Evolutionary conservation across 2,113 vertebrate genomes (phyloP), one percentile per base, ranked within the genome.

Genomic region (Atractosteus spatula): DNA sequence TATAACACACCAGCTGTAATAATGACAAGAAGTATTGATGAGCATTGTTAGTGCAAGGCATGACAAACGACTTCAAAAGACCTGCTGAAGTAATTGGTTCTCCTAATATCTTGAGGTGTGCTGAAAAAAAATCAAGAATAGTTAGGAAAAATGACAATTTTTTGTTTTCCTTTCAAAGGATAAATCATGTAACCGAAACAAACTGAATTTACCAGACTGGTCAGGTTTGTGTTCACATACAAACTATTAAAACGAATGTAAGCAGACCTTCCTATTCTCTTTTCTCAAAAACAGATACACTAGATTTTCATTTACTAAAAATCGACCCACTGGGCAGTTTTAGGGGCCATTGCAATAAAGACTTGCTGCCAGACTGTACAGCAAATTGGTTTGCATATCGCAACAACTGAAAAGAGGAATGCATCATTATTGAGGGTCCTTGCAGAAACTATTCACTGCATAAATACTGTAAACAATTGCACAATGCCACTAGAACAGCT

Each of bases 1-100:
- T 90, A 90, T 89, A 89, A 87, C 85, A 88, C 86, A 90, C 82
- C 86, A 83, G 84, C 83, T 86, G 87, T 85, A 85, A 89, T 62
- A 70, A 71, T 76, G 76, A 90, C 80, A 85, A 80, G 79, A 88
- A 86, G 88, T 89, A 91, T 88, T 85, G 77, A 89, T 85, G 80
- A 88, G 86, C 76, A 78, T 89, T 84, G 84, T 91, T 90, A 91
- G 90, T 92, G 89, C 89, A 92, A 92, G 89, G 88, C 89, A 89
- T 88, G 89, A 88, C 83, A 83, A 88, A 89, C 80, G 29, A 66
- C 66, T 67, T 73, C 54, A 61, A 91, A 82, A 82, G 80, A 86
- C 68, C 79, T 82, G 84, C 47, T 51, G 47, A 51, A 51, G 47
- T 51, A 51, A 51, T 71, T 29, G 54, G 57, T 56, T 11, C 57